phyloP scores from a whole-genome alignment of 2,797 vertebrate genomes.

The Melanotaenia pygmaea region DNA sequence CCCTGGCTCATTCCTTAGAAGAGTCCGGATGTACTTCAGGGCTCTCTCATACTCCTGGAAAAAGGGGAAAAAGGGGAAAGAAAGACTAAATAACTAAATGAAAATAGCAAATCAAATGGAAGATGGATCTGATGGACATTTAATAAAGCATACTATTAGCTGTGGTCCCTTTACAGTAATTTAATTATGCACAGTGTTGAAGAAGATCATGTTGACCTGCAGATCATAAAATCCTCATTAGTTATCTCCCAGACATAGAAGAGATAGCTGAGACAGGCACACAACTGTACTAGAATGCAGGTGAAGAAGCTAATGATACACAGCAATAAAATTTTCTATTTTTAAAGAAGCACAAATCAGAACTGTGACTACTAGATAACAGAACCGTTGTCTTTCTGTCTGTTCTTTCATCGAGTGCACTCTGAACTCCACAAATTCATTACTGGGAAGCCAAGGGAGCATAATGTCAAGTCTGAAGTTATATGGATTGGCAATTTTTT shows the following conservation, averaged over 20 bases:
- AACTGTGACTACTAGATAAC: background rate
- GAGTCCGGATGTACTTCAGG: slow-evolving; percentile 88
- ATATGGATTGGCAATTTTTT: background rate
- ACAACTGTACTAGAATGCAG: slow-evolving; percentile 6
- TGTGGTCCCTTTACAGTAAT: background rate
- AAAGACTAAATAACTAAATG: background rate
- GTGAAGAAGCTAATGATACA: background rate
- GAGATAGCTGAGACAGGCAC: slow-evolving; percentile 23
- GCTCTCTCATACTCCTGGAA: slow-evolving; percentile 90
- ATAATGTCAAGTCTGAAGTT: background rate
- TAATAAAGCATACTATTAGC: too few species aligned
- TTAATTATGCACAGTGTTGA: background rate
- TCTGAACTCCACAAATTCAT: background rate
- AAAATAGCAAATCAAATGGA: background rate
- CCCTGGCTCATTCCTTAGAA: slow-evolving; percentile 88
- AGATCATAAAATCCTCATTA: slow-evolving; percentile 25
- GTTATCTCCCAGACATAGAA: background rate
- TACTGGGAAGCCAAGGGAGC: background rate
- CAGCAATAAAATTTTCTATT: background rate
- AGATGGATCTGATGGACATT: background rate
- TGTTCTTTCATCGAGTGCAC: background rate
- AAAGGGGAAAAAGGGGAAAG: background rate
- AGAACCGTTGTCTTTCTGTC: background rate
- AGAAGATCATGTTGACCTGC: slow-evolving; percentile 22
- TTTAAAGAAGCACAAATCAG: background rate